Evolutionary conservation across 2,113 vertebrate species (phyloP), one percentile per base, ranked within the genome.

Genomic region (Myotis yumanensis): DNA sequence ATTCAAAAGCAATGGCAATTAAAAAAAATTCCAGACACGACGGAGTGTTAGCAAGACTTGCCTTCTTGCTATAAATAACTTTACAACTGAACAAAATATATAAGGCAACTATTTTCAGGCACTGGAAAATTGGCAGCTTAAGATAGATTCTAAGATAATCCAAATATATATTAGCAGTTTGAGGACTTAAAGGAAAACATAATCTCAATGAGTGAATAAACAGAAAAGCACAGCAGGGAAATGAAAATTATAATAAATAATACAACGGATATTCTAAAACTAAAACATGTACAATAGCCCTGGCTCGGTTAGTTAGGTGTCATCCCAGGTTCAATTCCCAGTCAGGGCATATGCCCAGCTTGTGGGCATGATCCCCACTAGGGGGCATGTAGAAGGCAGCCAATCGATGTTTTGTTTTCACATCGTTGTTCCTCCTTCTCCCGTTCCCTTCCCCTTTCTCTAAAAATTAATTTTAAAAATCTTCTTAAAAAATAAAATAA

Each of bases 21-120:
- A 86, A 93, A 48, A 48, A 91, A 40, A 95, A 94, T 75, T 83
- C 11, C 40, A 75, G 48, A 83, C 4, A 64, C n/a, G 54, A 43
- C 7, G 81, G 16, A 94, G 18, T 57, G 12, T 25, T 62, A 72
- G 7, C 1, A 64, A 54, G 28, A 90, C n/a, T 89, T 54, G n/a
- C 14, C 30, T 17, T 79, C 17, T 12, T 25, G 7, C 32, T 75
- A 94, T 11, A 79, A 72, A 62, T 89, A 87, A 66, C 17, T 52
- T 72, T 16, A 69, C 22, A 72, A 64, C 7, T n/a, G 18, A 40
- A 72, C 14, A 32, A 62, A 87, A 66, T 69, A 76, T 25, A 84
- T 32, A 89, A 89, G 59, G 79, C 30, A 76, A 90, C 20, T 83
- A 20, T 86, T 75, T 83, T 71, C 25, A 84, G 52, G 18, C 3